Evolutionary conservation across 2,113 vertebrate species (phyloP).

Genomic region (Parus major): DNA sequence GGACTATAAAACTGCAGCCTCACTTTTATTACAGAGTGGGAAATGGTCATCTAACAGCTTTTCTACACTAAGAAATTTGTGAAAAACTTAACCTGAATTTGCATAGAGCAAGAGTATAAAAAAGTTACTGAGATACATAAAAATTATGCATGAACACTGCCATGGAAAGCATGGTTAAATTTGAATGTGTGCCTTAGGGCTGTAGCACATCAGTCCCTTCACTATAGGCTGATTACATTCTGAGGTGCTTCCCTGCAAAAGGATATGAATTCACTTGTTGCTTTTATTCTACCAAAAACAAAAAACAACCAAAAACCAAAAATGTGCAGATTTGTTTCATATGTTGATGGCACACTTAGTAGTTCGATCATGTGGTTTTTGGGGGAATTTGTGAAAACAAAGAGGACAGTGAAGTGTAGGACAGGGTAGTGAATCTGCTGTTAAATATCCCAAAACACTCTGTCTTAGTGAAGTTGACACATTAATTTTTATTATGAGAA

Average conservation of each 20-base stretch:
- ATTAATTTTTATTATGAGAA: not conserved
- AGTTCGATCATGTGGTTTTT: not conserved
- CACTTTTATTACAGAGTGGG: fast-evolving
- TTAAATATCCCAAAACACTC: not conserved
- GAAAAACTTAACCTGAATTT: not conserved
- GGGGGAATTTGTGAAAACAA: not conserved
- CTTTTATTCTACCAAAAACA: not conserved
- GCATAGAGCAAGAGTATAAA: not conserved
- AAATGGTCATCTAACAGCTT: not conserved
- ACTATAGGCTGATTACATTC: not conserved
- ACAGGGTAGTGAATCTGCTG: not conserved
- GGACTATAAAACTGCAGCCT: not conserved
- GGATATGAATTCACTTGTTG: not conserved
- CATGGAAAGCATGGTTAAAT: not conserved
- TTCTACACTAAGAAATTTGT: not conserved
- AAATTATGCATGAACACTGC: not conserved
- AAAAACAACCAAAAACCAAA: not conserved
- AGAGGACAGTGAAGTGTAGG: too few species aligned
- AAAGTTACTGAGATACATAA: not conserved
- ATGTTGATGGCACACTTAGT: not conserved
- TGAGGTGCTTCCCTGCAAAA: not conserved
- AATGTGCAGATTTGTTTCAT: not conserved
- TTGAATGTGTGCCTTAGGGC: not conserved
- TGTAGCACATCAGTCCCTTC: not conserved
- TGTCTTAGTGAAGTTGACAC: not conserved